Percentiles rank a stretch among this genome's conserved stretches.
Conservation (phyloP, 2,797 vertebrate genomes). For the Craterocephalus amniculus region DNA sequence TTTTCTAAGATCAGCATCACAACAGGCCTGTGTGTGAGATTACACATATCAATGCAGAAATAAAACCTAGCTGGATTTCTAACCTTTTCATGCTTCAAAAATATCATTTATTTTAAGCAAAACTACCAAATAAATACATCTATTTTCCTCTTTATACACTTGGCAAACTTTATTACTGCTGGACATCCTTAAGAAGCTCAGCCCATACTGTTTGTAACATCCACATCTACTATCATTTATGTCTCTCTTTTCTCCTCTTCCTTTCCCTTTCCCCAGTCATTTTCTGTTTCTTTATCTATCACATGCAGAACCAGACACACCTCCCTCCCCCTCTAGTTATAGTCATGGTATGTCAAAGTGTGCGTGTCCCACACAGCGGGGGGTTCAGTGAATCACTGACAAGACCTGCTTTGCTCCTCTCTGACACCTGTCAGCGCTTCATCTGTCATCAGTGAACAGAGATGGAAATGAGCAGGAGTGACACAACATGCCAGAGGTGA, state of each 20-base stretch:
- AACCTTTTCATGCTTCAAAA: conserved; percentile 20
- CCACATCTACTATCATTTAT: conserved; percentile 36
- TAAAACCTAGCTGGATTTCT: conserved; percentile 44
- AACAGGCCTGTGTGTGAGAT: conserved; percentile 74
- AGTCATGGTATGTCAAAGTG: conserved; percentile 65
- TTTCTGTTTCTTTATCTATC: conserved; percentile 57
- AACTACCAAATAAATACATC: background rate
- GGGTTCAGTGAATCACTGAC: conserved; percentile 87
- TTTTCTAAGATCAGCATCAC: conserved; percentile 56
- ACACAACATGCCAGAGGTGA: conserved; percentile 95
- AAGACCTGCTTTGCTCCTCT: conserved; percentile 87
- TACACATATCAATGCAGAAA: conserved; percentile 55
- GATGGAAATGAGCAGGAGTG: conserved; percentile 94
- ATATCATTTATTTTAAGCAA: background rate
- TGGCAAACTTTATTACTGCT: background rate
- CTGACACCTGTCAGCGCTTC: conserved; percentile 91
- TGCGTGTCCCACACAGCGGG: conserved; percentile 82
- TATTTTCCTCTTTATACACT: background rate
- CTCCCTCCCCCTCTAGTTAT: conserved; percentile 57
- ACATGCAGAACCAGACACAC: conserved; percentile 56
- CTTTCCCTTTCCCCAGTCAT: conserved; percentile 28
- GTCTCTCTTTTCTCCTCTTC: conserved; percentile 30
- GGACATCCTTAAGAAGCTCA: conserved; percentile 50
- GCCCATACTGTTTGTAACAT: conserved; percentile 36
- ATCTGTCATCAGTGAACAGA: conserved; percentile 89